Base-by-base conservation (phyloP, 92 coral and sea anemone species). In the Zoanthus sansibaricus region DNA sequence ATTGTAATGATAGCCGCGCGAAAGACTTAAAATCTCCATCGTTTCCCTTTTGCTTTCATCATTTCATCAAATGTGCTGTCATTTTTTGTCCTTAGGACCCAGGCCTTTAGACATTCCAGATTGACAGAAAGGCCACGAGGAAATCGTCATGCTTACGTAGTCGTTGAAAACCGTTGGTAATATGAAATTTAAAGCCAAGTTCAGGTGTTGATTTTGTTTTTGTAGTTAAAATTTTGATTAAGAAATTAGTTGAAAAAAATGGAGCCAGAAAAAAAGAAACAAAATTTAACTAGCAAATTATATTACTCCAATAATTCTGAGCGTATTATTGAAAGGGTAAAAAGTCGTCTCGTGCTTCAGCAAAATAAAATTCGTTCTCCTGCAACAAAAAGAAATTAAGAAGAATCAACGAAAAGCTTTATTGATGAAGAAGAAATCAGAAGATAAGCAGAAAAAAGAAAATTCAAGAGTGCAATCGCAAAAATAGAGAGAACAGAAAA, bases 251-350 rank as follows among this genome's bases (percentile, higher is more conserved):
- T 31, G 30, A 7, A 46, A 72, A 72, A 37, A 13, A 72, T 44
- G 77, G 77, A 72, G 15, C 55, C 52, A 72, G 20, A 72, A 72
- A 72, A 44, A 37, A 72, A 72, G 77, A 72, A 72, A 46, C 51
- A 44, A 72, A 44, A 46, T 14, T 44, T 16, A 37, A 31, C 0
- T 37, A 72, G 77, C 16, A 72, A 72, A 72, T 30, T 37, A 10
- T 74, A 74, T 74, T 46, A 74, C 16, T 16, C 11, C 30, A 74
- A 74, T 46, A 74, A 74, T 44, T 44, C 77, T 13, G 37, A 42
- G 10, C 20, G 18, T 37, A 37, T 72, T 72, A 72, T 16, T 12
- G 52, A 74, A 48, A 45, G 33, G 58, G 32, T 45, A 48, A 74
- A 46, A 45, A 48, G 18, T 47, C 78, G 58, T 8, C 45, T 46